phyloP scores from a whole-genome alignment of 2,888 invertebrate genomes.

The Acanthosepion lycidas region DNA sequence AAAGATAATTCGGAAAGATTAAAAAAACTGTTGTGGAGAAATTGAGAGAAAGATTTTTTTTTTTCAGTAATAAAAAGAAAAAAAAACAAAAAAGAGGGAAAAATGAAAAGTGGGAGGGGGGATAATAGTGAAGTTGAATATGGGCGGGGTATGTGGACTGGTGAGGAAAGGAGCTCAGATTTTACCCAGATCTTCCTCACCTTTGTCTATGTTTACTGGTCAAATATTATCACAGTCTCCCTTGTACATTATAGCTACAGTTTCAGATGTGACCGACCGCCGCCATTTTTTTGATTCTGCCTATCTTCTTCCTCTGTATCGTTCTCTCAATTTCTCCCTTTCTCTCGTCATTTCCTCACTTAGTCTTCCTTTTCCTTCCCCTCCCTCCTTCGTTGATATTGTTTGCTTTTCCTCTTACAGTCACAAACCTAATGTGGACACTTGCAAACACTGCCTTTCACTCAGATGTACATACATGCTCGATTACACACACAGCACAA shows the following conservation, averaged over 20 bases:
- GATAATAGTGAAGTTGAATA: neutral
- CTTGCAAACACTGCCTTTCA: neutral
- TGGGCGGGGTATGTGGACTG: neutral
- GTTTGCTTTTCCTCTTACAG: neutral
- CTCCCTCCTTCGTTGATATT: neutral
- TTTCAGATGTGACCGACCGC: neutral
- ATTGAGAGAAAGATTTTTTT: neutral
- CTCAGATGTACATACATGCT: neutral
- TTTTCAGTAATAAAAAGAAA: neutral
- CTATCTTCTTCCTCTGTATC: neutral
- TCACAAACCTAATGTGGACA: neutral
- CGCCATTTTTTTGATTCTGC: neutral
- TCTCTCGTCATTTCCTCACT: neutral
- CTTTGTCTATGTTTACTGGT: conserved; percentile 36
- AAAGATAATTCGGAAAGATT: neutral
- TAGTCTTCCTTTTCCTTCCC: no score
- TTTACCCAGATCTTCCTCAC: neutral
- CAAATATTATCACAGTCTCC: conserved; percentile 44
- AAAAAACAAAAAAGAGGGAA: neutral
- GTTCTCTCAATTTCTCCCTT: neutral
- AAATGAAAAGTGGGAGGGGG: neutral
- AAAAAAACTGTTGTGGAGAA: neutral
- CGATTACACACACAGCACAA: neutral
- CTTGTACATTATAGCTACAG: conserved; percentile 33
- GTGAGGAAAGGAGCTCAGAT: neutral